Percentiles rank a stretch among this genome's conserved stretches.
phyloP scores from a whole-genome alignment of 2,888 invertebrate genomes.

The Acleris holmiana region DNA sequence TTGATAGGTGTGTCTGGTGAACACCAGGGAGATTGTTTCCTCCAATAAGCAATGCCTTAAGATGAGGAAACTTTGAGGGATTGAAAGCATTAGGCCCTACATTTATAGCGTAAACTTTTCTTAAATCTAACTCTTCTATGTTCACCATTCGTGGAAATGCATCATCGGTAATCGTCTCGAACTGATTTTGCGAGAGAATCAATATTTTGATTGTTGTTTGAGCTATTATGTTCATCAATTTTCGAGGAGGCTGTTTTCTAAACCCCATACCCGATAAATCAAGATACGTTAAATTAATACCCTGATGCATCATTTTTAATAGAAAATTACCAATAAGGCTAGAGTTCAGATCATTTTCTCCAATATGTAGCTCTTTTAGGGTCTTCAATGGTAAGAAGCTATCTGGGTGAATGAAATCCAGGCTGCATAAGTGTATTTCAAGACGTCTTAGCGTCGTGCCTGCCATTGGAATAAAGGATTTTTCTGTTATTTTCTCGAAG shows the following conservation, averaged over 20 bases:
- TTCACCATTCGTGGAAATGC: conserved; percentile 83
- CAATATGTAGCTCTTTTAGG: conserved; percentile 74
- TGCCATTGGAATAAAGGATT: conserved; percentile 75
- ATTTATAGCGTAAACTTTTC: conserved; percentile 74
- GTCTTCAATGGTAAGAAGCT: conserved; percentile 75
- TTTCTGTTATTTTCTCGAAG: conserved; percentile 68
- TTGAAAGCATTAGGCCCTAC: conserved; percentile 78
- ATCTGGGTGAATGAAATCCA: conserved; percentile 79
- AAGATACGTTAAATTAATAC: conserved; percentile 72
- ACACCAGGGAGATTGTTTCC: conserved; percentile 81
- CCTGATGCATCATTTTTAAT: conserved; percentile 54
- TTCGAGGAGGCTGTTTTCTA: conserved; percentile 74
- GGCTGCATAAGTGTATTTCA: conserved; percentile 78
- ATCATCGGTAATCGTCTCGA: conserved; percentile 78
- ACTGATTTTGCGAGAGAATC: conserved; percentile 81
- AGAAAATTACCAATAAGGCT: conserved; percentile 72
- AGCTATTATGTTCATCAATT: conserved; percentile 77
- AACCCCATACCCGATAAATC: conserved; percentile 83
- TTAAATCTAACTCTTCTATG: conserved; percentile 82
- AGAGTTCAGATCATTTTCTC: conserved; percentile 81
- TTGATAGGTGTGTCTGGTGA: conserved; percentile 77
- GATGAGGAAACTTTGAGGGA: conserved; percentile 74
- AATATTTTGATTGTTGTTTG: conserved; percentile 76
- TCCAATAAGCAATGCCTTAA: conserved; percentile 77
- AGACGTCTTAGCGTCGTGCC: conserved; percentile 72